These are phyloP conservation scores for Brachionus calyciflorus DNA, from an alignment of 1,140 invertebrate species.

Conservation along the genomic window DNA sequence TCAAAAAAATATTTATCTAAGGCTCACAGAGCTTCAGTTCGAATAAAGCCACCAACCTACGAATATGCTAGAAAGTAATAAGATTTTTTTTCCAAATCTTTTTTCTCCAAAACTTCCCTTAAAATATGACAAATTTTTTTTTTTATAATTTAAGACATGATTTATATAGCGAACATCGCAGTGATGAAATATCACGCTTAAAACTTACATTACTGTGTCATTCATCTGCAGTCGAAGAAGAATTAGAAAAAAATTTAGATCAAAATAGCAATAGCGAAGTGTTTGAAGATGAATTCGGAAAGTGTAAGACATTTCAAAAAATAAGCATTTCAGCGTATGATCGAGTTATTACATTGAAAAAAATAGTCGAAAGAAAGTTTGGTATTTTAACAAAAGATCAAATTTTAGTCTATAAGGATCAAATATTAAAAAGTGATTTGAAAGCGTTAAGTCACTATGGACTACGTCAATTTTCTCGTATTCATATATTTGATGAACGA, in stretches of 20 bases:
- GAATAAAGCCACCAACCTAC: not conserved
- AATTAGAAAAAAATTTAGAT: not conserved
- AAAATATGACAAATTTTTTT: not conserved
- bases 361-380: constrained; percentile 42
- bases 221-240: constrained; percentile 33
- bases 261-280: not conserved
- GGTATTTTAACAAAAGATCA: constrained; percentile 20
- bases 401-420: constrained; percentile 44
- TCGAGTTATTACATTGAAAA: constrained; percentile 40
- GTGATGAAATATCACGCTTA: not conserved
- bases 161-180: not conserved
- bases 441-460: constrained; percentile 21
- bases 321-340: constrained; percentile 22
- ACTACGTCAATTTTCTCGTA: constrained; percentile 3
- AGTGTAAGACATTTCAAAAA: constrained; percentile 43
- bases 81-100: no score
- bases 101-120: no score
- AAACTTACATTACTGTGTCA: constrained; percentile 39
- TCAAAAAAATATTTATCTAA: constrained; percentile 19
- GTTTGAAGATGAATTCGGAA: constrained; percentile 31
- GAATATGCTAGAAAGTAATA: not conserved
- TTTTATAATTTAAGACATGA: constrained; percentile 1
- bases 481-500: constrained; percentile 43
- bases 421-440: constrained; percentile 33
- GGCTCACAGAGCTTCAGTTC: not conserved